Base-by-base conservation (phyloP, 2,113 vertebrate species). In the Craseonycteris thonglongyai region DNA sequence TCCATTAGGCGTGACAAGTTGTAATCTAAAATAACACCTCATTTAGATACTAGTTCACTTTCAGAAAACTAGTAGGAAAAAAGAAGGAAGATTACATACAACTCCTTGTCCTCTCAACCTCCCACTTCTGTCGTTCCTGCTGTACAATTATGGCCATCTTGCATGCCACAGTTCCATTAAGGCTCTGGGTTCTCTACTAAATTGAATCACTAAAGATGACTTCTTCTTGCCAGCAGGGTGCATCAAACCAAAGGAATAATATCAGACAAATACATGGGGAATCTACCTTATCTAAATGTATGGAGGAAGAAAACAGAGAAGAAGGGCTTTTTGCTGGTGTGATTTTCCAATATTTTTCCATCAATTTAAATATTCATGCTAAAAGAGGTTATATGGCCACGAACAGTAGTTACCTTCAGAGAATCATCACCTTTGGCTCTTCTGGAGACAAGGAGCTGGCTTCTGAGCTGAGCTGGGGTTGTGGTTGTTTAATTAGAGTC, bases 131-230 rank as follows among this genome's bases (percentile, higher is more conserved):
- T 28, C 35, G 54, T 84, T 71, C 75, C 80, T 94, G 75, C 75
- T 83, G 22, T 76, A 89, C 59, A 83, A 38, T 94, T 80, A 95
- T 22, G 91, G 54, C 93, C 76, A 15, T 22, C 54, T 45, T 76
- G 79, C 47, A 90, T 96, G 75, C 93, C 90, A 85, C 88, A 58
- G 69, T 88, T 84, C 93, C 96, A 96, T 68, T 85, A 97, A 90
- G 80, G 47, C 28, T 88, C 72, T 58, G 35, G 69, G 65, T 59
- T 86, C 45, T 76, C 84, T 47, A 90, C 92, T 95, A 92, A 90
- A 96, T 90, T 66, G 81, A 96, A 93, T 96, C 87, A 83, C 75
- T 87, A 75, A 83, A 68, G 66, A 84, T 78, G 65, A 84, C 42
- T 91, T 91, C 38, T 84, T 87, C 54, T 92, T 88, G 84, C 84